Evolutionary conservation across 1,140 invertebrate species (phyloP), one percentile per base, ranked within the genome.

Genomic region (Caenorhabditis brenneri): DNA sequence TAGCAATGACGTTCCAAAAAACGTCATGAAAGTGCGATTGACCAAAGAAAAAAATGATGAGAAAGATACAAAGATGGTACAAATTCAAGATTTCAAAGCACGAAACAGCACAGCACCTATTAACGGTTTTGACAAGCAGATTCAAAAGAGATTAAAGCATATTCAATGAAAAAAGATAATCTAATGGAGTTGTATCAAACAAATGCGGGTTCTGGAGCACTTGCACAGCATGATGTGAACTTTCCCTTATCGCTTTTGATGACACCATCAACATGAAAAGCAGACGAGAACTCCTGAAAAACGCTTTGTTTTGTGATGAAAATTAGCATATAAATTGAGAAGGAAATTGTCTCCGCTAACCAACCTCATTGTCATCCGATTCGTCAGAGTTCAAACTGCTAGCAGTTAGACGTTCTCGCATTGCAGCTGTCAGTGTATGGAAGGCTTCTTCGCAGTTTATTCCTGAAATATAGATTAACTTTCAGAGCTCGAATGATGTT

Each of bases 381-480:
- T 83, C 82, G 79, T 90, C 89, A 5, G 88, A 89, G 81, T 90
- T 53, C 78, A 90, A 85, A 80, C 84, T 88, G 19, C 87, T 82
- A 24, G 81, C 84, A 2, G 89, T 79, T 31, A 91, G 65, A 53
- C 89, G 79, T 81, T 90, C 89, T 27, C 89, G 55, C 89, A 90
- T 90, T 15, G 86, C 89, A 12, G 89, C 84, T 16, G 88, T 86
- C 27, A 90, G 80, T 46, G 90, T 90, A 15, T 79, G 81, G 80
- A 90, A 90, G 7, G 89, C 89, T 82, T 90, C 89, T 16, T 90
- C 89, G 80, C 86, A 87, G 81, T 90, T 90, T 39, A 90, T 90
- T 10, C 89, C 84, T 85, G 80, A 33, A 80, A 39, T 16, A 42
- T 6, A n/a, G n/a, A n/a, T n/a, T n/a, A n/a, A n/a, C n/a, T n/a